Percentiles rank a stretch among this genome's conserved stretches.
These are phyloP conservation scores for Scolanthus callimorphus DNA, from an alignment of 92 coral and sea anemone genomes.

Conservation along the genomic window DNA sequence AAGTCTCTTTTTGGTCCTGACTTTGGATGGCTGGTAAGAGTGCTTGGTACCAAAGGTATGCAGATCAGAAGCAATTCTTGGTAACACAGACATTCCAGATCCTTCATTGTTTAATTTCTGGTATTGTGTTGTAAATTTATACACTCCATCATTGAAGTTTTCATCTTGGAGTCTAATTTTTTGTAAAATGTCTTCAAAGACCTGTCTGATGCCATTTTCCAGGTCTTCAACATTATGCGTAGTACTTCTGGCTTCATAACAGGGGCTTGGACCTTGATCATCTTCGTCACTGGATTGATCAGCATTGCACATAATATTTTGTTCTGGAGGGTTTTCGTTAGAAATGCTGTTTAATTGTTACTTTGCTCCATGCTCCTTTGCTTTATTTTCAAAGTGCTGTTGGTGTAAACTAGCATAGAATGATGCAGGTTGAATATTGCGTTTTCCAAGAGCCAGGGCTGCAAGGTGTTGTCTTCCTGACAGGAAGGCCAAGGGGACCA, in stretches of 20 bases:
- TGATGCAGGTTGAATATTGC: slow-evolving; percentile 1
- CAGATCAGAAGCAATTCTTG: slow-evolving; percentile 36
- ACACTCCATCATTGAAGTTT: neutral
- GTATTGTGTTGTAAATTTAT: slow-evolving; percentile 5
- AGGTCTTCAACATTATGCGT: no score
- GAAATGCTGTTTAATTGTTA: no score
- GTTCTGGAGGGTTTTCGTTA: no score
- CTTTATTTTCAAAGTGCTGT: neutral
- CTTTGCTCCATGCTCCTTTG: no score
- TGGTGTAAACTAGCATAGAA: slow-evolving; percentile 7
- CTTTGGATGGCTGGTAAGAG: no score
- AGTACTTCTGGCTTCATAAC: no score
- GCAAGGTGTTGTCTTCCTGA: slow-evolving; percentile 37
- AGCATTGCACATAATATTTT: no score
- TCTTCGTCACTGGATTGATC: slow-evolving; percentile 15
- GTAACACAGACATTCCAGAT: slow-evolving; percentile 24
- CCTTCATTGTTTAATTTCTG: slow-evolving; percentile 9
- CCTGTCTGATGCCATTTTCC: slow-evolving; percentile 27
- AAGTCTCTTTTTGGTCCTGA: no score
- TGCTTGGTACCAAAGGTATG: slow-evolving; percentile 36
- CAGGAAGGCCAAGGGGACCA: slow-evolving; percentile 30
- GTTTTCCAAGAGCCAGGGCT: slow-evolving; percentile 31
- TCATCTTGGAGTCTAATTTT: slow-evolving; percentile 6
- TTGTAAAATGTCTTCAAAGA: slow-evolving; percentile 26
- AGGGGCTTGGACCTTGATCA: neutral